Conservation (phyloP, 2,113 vertebrate species). For the Eudyptes chrysolophus region DNA sequence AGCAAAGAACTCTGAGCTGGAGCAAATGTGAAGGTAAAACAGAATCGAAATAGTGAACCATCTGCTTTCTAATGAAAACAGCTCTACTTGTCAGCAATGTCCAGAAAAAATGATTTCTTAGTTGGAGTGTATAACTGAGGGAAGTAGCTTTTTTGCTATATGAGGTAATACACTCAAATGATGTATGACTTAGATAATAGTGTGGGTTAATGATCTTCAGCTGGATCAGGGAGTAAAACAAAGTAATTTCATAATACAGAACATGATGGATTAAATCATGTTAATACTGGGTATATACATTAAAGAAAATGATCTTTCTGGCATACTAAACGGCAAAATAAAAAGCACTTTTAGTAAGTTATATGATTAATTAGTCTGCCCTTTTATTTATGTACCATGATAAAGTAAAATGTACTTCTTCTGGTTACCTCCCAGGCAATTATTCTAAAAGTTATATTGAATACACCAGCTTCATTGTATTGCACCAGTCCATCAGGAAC, state of each 20-base stretch:
- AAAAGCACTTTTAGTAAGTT: conserved; percentile 97
- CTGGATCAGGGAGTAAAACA: conserved; percentile 78
- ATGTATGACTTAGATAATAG: conserved; percentile 81
- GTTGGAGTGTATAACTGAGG: conserved; percentile 36
- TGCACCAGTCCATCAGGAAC: conserved; percentile 34
- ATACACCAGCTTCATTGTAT: conserved; percentile 19
- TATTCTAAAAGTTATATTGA: conserved; percentile 80
- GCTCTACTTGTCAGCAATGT: conserved; percentile 64
- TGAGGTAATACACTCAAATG: conserved; percentile 80
- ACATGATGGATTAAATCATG: conserved; percentile 88
- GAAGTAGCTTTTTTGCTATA: conserved; percentile 72
- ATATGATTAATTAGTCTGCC: conserved; percentile 88
- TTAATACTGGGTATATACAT: conserved; percentile 90
- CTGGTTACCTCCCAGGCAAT: conserved; percentile 86
- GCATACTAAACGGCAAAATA: conserved; percentile 94
- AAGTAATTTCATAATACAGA: conserved; percentile 84
- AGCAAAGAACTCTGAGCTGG: conserved; percentile 12
- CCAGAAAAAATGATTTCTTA: conserved; percentile 74
- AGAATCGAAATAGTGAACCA: conserved; percentile 49
- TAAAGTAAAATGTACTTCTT: conserved; percentile 90
- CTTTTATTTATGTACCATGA: conserved; percentile 81
- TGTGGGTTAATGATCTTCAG: conserved; percentile 88
- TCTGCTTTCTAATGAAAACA: conserved; percentile 75
- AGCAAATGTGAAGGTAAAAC: conserved; percentile 54
- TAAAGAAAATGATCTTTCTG: conserved; percentile 87